A percentile compares a stretch with the other conserved stretches of the same genome.
phyloP scores from a whole-genome alignment of 2,888 invertebrate species.

The Gastrophysa polygoni region DNA sequence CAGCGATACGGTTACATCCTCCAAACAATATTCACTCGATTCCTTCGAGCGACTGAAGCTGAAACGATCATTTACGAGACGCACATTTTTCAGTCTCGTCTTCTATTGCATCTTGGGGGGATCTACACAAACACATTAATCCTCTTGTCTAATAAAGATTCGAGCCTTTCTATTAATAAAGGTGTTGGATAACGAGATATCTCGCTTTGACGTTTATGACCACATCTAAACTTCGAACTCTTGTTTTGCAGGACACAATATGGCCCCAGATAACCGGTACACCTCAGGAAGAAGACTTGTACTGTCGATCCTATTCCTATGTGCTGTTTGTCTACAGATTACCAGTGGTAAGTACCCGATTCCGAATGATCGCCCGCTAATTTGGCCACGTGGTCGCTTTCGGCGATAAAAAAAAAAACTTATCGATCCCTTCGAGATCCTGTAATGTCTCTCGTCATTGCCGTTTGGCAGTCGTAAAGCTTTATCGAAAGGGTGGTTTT shows the following conservation, averaged over 20 bases:
- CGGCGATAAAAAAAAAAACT: neutral
- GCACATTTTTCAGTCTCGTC: slow-evolving; percentile 12
- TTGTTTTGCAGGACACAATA: slow-evolving; percentile 71
- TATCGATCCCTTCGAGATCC: neutral
- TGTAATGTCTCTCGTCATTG: neutral
- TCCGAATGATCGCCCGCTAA: too few relatives aligned
- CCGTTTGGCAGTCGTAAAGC: neutral
- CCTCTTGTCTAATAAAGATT: slow-evolving; percentile 11
- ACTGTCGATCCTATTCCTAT: slow-evolving; percentile 75
- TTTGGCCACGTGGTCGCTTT: too few relatives aligned
- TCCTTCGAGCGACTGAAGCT: too few relatives aligned
- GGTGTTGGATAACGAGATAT: too few relatives aligned
- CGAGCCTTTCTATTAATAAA: too few relatives aligned
- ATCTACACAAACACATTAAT: slow-evolving; percentile 22
- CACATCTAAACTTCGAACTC: too few relatives aligned
- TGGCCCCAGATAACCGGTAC: slow-evolving; percentile 83
- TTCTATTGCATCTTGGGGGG: slow-evolving; percentile 12
- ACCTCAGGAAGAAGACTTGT: slow-evolving; percentile 81
- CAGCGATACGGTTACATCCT: too few relatives aligned
- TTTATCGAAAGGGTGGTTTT: neutral
- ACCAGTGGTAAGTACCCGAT: slow-evolving; percentile 81
- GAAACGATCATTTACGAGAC: neutral
- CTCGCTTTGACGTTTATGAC: too few relatives aligned
- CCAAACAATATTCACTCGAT: too few relatives aligned
- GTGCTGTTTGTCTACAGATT: slow-evolving; percentile 76